Evolutionary conservation across 2,888 invertebrate genomes (phyloP).

Genomic region (Hipparchia semele): DNA sequence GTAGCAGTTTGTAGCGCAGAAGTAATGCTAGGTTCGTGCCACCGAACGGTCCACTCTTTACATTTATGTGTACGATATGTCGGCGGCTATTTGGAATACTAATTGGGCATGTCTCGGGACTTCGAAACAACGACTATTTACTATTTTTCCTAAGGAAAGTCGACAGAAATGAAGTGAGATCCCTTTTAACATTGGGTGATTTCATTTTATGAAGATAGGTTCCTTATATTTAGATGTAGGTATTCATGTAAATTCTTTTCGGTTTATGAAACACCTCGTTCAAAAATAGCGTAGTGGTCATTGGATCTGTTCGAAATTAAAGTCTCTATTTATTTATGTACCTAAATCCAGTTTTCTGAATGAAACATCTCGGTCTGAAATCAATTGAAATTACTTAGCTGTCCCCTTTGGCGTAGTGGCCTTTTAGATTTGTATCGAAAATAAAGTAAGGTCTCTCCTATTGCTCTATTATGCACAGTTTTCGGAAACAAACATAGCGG

Average conservation of each 20-base stretch:
- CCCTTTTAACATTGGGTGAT: background rate
- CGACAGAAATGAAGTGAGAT: conserved; percentile 6
- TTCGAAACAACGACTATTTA: conserved; percentile 63
- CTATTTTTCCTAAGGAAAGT: conserved; percentile 43
- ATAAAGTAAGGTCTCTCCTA: no score
- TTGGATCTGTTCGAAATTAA: no score
- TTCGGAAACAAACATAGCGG: no score
- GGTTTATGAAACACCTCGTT: conserved; percentile 7
- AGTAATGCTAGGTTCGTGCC: conserved; percentile 78
- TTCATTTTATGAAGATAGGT: background rate
- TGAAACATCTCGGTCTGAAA: no score
- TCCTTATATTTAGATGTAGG: background rate
- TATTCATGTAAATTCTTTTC: background rate
- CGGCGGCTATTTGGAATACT: conserved; percentile 81
- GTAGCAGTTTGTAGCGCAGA: conserved; percentile 41
- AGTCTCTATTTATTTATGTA: no score
- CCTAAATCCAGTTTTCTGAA: no score
- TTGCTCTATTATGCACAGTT: no score
- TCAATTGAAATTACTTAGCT: no score
- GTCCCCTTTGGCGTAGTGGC: no score
- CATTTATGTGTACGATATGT: conserved; percentile 82
- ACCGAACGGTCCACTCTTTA: conserved; percentile 79
- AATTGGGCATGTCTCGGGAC: conserved; percentile 73
- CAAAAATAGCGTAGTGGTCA: no score
- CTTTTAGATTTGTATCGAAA: no score